phyloP scores from a whole-genome alignment of 35 echinoderm and acorn worm species.

The Eucidaris tribuloides region DNA sequence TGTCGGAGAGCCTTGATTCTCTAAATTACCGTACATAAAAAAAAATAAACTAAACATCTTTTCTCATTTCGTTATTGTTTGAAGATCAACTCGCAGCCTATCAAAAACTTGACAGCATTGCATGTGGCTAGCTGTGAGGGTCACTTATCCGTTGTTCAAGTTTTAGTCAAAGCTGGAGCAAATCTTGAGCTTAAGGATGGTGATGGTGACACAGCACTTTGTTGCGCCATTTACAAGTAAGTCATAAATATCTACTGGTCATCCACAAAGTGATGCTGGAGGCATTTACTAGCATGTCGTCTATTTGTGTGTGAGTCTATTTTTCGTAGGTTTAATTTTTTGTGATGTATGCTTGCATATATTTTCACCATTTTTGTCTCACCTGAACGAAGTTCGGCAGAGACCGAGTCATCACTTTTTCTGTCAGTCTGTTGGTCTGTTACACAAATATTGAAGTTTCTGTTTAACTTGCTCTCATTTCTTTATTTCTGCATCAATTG shows the following conservation, averaged over 20 bases:
- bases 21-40: background rate
- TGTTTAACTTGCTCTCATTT: no score
- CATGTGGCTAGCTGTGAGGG: background rate
- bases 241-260: background rate
- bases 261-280: no score
- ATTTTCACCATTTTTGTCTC: no score
- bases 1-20: background rate
- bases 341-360: no score
- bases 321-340: no score
- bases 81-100: background rate
- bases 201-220: slow-evolving; percentile 36
- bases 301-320: no score
- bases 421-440: no score
- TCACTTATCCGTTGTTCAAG: slow-evolving; percentile 14
- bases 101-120: slow-evolving; percentile 8
- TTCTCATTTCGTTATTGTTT: background rate
- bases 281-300: no score
- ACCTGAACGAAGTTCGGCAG: no score
- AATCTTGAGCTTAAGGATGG: slow-evolving; percentile 23
- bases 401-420: no score
- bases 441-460: no score
- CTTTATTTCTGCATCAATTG: no score
- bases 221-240: slow-evolving; percentile 7
- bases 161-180: slow-evolving; percentile 6
- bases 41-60: background rate